Conservation (phyloP, 2,113 vertebrate species). For the Trematomus loennbergii region DNA sequence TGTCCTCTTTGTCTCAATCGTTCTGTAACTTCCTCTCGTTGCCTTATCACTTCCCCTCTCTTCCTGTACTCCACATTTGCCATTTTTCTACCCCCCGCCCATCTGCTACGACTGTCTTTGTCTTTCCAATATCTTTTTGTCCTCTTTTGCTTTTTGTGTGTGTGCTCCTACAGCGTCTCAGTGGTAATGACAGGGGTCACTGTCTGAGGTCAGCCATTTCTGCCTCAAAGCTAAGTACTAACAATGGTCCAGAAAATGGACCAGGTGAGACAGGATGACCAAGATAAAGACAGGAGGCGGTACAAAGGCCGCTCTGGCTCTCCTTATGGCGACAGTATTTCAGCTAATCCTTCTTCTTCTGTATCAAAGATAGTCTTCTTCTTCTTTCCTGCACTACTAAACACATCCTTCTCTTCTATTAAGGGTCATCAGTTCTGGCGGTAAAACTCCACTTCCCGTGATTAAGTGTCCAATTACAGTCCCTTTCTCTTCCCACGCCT, state of each 20-base stretch:
- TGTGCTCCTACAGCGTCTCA: neutral
- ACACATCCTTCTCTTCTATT: slow-evolving; percentile 36
- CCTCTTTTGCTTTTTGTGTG: neutral
- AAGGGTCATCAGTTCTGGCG: slow-evolving; percentile 58
- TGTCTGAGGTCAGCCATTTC: slow-evolving; percentile 31
- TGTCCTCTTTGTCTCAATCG: slow-evolving; percentile 2
- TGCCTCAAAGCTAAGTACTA: slow-evolving; percentile 33
- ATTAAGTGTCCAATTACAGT: slow-evolving; percentile 75
- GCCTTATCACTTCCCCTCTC: neutral
- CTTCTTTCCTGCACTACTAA: slow-evolving; percentile 10
- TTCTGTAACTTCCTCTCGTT: neutral
- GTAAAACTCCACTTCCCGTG: slow-evolving; percentile 67
- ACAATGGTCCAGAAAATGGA: slow-evolving; percentile 29
- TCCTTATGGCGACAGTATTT: neutral
- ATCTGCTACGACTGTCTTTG: neutral
- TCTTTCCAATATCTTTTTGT: neutral
- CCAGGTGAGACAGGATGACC: slow-evolving; percentile 17
- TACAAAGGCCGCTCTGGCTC: neutral
- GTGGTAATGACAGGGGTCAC: slow-evolving; percentile 46
- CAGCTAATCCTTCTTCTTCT: neutral
- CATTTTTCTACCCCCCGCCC: neutral
- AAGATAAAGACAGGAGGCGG: neutral
- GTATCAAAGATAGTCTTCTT: slow-evolving; percentile 28
- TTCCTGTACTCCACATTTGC: slow-evolving; percentile 17
- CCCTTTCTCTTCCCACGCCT: slow-evolving; percentile 45